Conservation (phyloP, 1,140 invertebrate species). For the Ostrea denselamellosa region DNA sequence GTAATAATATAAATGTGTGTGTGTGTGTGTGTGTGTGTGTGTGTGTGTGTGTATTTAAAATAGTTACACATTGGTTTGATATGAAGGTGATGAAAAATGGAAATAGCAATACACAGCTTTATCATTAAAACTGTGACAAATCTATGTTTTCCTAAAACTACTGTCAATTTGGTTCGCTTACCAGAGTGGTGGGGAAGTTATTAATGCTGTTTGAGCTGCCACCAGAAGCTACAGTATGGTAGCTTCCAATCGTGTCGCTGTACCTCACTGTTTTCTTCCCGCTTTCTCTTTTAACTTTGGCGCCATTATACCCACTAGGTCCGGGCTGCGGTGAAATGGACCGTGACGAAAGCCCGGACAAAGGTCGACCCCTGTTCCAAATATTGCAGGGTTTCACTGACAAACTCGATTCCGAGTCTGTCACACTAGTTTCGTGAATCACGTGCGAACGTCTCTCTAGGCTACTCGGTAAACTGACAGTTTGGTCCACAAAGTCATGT, state of each 20-base stretch:
- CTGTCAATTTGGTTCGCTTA: not conserved
- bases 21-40: too few species aligned
- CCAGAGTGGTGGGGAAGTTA: constrained; percentile 1
- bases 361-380: constrained; percentile 22
- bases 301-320: constrained; percentile 41
- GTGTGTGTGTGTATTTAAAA: too few species aligned
- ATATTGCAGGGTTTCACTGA: constrained; percentile 33
- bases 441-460: constrained; percentile 32
- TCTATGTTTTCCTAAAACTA: not conserved
- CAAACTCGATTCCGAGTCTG: constrained; percentile 23
- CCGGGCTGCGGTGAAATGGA: constrained; percentile 48
- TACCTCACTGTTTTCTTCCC: constrained; percentile 46
- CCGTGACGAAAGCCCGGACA: constrained; percentile 41
- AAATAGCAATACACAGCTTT: too few species aligned
- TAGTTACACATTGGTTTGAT: too few species aligned
- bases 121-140: too few species aligned
- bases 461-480: constrained; percentile 39
- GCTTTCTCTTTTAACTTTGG: constrained; percentile 20
- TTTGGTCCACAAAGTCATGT: constrained; percentile 5
- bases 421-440: constrained; percentile 12
- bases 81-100: too few species aligned
- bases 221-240: not conserved
- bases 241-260: constrained; percentile 27
- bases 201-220: constrained; percentile 32
- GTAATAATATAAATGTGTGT: too few species aligned